These are phyloP conservation scores for Ectemnius cavifrons DNA, from an alignment of 2,888 invertebrate genomes.

Conservation along the genomic window DNA sequence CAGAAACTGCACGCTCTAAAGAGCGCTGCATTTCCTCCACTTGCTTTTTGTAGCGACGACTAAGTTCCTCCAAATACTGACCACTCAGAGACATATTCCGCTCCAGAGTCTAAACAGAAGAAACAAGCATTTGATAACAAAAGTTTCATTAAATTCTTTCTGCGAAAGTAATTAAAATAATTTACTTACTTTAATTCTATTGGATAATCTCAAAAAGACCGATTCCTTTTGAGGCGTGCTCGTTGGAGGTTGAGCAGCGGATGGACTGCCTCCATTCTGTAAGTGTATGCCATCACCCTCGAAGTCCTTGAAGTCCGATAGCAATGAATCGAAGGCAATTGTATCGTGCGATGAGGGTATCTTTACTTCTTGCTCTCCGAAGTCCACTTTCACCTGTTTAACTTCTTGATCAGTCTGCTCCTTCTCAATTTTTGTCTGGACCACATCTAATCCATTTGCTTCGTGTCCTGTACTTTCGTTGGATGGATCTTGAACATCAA, in stretches of 20 bases:
- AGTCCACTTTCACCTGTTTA: slow-evolving; percentile 49
- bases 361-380: slow-evolving; percentile 64
- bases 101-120: slow-evolving; percentile 86
- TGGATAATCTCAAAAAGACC: slow-evolving; percentile 96
- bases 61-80: slow-evolving; percentile 97
- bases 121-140: background rate
- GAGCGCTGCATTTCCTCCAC: slow-evolving; percentile 96
- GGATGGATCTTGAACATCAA: slow-evolving; percentile 38
- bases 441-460: slow-evolving; percentile 35
- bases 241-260: slow-evolving; percentile 73
- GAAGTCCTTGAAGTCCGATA: slow-evolving; percentile 75
- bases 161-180: background rate
- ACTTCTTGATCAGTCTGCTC: slow-evolving; percentile 44
- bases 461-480: slow-evolving; percentile 9
- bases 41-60: slow-evolving; percentile 96
- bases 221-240: slow-evolving; percentile 87
- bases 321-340: slow-evolving; percentile 71
- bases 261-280: slow-evolving; percentile 73
- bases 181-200: slow-evolving; percentile 91
- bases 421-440: slow-evolving; percentile 37
- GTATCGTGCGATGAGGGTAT: slow-evolving; percentile 67
- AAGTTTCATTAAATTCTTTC: background rate
- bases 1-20: slow-evolving; percentile 87
- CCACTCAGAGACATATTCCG: slow-evolving; percentile 97
- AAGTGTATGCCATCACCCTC: slow-evolving; percentile 65